A percentile compares a stretch with the other conserved stretches of the same genome.
phyloP scores from a whole-genome alignment of 2,797 vertebrate species.

The Xerus rutilus region DNA sequence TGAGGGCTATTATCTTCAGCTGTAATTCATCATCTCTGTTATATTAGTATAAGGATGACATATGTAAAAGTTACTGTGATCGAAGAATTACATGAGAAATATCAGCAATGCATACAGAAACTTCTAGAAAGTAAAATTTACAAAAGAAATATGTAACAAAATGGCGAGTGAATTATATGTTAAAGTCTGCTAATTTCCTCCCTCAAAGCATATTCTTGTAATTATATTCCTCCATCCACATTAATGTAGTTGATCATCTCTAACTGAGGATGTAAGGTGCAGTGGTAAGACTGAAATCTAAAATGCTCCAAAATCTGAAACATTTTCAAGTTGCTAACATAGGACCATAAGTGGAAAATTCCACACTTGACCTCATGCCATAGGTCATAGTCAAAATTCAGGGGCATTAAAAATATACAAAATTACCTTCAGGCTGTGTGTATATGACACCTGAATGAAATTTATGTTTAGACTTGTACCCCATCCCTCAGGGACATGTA shows the following conservation, averaged over 20 bases:
- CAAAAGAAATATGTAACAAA: neutral
- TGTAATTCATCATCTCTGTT: neutral
- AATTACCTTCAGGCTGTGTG: neutral
- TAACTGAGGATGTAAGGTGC: no score
- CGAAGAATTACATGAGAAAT: neutral
- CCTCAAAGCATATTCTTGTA: neutral
- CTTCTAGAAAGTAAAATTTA: neutral
- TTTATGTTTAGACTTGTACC: neutral
- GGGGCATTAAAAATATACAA: neutral
- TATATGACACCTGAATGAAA: neutral
- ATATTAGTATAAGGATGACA: neutral
- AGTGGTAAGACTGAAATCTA: neutral
- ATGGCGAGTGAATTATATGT: neutral
- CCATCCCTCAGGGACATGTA: neutral
- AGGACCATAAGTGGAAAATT: neutral
- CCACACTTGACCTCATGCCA: neutral
- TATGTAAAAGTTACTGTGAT: neutral
- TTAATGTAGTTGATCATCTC: neutral
- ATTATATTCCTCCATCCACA: neutral
- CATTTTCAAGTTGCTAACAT: neutral
- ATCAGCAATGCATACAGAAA: neutral
- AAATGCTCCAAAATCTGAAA: neutral
- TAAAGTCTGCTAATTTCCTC: neutral
- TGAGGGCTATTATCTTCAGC: neutral
- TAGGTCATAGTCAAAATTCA: neutral